Evolutionary conservation across 2,888 invertebrate genomes (phyloP), one percentile per base, ranked within the genome.

Genomic region (Copidosoma aretas): DNA sequence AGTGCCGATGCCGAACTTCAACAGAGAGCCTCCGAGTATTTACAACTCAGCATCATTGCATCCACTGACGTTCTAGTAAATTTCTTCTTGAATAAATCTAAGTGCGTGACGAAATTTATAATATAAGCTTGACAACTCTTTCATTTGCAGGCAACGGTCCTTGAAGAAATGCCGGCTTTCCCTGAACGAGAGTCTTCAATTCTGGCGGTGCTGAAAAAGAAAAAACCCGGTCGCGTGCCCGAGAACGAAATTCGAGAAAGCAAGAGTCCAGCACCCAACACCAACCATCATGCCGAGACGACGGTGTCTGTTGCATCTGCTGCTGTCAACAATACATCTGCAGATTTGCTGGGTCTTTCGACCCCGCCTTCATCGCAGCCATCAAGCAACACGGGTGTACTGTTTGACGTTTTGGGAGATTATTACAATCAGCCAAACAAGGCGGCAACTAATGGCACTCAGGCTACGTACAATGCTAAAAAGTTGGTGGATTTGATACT

Each of bases 141-240:
- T 51, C 1, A 46, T 56, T 72, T 73, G 4, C 76, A 89, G 88
- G 98, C 98, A 25, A 98, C 98, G 62, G 98, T 98, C 61, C 86
- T 99, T 75, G 99, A 99, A 87, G 99, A 99, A 87, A 99, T 99
- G 99, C 99, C 99, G 73, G 98, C 98, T 62, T 99, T 98, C 86
- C 97, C 99, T 5, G 99, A 99, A 85, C 89, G 98, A 75, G 98
- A 98, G 85, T 98, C 97, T 71, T 97, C 97, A 17, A 97, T 99
- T 79, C 86, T 99, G 75, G 96, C 97, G 63, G 98, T 98, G 74
- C 86, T 99, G 79, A 98, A 99, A 86, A 98, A 98, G 87, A 98
- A 98, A 86, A 97, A 98, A 81, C 98, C 98, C 1, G 96, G 95
- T 0, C 90, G 96, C 72, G 93, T 97, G 73, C 95, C 95, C 64